Conservation (phyloP, 2,113 vertebrate species). For the Neofelis nebulosa region DNA sequence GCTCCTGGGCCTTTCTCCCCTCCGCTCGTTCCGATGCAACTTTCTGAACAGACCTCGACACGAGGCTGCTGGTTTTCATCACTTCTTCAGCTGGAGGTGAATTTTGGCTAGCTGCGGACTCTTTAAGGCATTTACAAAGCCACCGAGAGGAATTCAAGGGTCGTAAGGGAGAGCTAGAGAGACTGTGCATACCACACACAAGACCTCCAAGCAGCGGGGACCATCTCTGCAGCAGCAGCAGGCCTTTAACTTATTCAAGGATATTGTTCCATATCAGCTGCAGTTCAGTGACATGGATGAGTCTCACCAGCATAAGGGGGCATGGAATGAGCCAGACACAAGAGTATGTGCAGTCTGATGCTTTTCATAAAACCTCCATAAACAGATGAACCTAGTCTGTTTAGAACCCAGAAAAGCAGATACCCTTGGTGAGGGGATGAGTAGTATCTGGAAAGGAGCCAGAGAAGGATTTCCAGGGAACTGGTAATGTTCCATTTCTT, state of each 20-base stretch:
- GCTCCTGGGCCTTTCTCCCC: background rate
- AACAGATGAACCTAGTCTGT: background rate
- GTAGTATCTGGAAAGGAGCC: background rate
- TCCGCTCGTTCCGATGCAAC: background rate
- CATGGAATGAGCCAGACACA: background rate
- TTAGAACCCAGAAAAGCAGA: background rate
- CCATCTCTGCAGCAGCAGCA: background rate
- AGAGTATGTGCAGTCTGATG: background rate
- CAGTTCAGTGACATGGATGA: background rate
- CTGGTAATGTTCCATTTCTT: background rate
- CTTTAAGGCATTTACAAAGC: background rate
- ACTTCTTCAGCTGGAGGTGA: background rate
- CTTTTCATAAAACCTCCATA: conserved; percentile 6
- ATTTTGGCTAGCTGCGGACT: background rate
- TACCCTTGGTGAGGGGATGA: background rate
- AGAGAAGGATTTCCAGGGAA: background rate
- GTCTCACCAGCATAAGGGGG: background rate
- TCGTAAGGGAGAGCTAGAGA: background rate
- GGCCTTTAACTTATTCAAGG: background rate
- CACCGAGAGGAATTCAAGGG: background rate
- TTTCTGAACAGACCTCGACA: background rate
- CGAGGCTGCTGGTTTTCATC: background rate
- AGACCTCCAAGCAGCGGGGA: background rate
- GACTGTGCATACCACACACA: background rate
- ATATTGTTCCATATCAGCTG: background rate